These are phyloP conservation scores for Nemapogon koenigi DNA, from an alignment of 2,888 invertebrate genomes.

Conservation along the genomic window DNA sequence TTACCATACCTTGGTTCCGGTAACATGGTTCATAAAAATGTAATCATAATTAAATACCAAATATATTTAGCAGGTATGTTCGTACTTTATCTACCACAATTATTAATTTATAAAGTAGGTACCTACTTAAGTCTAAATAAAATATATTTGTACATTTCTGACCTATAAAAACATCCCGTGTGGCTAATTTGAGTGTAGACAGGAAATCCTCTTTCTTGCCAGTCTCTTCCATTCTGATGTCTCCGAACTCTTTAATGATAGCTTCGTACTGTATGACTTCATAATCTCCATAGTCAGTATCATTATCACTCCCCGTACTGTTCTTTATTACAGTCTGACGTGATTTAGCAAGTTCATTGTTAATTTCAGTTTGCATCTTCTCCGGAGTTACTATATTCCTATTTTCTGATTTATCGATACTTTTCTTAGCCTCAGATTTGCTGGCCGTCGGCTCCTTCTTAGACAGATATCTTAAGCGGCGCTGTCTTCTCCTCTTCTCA, in stretches of 20 bases:
- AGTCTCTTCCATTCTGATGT: slow-evolving; percentile 37
- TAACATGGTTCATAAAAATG: no score
- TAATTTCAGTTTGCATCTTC: slow-evolving; percentile 44
- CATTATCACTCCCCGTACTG: slow-evolving; percentile 41
- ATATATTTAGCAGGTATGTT: no score
- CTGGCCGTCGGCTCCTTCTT: slow-evolving; percentile 30
- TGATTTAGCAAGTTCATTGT: slow-evolving; percentile 38
- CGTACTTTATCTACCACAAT: no score
- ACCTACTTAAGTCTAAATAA: no score
- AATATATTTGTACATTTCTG: slow-evolving; percentile 18
- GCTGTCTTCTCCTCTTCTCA: slow-evolving; percentile 54
- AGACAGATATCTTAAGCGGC: slow-evolving; percentile 42
- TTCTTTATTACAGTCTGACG: slow-evolving; percentile 15
- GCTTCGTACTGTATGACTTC: slow-evolving; percentile 47
- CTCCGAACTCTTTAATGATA: slow-evolving; percentile 57
- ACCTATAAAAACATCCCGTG: slow-evolving; percentile 68
- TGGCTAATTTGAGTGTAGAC: slow-evolving; percentile 67
- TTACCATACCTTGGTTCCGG: no score
- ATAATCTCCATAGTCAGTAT: slow-evolving; percentile 56
- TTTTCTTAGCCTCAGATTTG: slow-evolving; percentile 23
- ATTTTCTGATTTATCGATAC: not conserved
- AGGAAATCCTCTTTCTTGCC: slow-evolving; percentile 65
- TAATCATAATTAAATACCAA: no score
- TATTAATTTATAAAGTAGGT: no score
- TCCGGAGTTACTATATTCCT: slow-evolving; percentile 44